Base-by-base conservation (phyloP, 1,140 invertebrate species). In the Brachionus koreanus region DNA sequence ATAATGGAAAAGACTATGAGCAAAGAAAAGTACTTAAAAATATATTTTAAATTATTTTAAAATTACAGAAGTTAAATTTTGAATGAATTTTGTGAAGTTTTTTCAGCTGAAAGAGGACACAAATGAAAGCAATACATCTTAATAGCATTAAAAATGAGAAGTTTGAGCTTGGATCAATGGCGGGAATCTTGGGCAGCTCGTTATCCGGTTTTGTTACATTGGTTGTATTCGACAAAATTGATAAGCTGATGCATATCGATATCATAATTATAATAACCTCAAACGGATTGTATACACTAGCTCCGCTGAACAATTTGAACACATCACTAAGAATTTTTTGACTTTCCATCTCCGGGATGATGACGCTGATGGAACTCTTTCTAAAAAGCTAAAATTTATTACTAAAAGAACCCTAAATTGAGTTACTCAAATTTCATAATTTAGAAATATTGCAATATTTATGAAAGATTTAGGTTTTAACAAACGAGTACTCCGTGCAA, bases 61-160 rank as follows among this genome's bases (percentile, higher is more conserved):
- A 90, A 91, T 91, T 89, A 95, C 94, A 93, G 83, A 97, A 90
- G 85, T 97, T 92, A 89, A 96, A 96, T 88, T 96, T 96, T 0
- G 95, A 97, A 37, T 95, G 94, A 43, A 96, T 90, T 86, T 93
- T 93, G 83, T 94, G 92, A 16, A 98, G 90, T 87, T 93, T 95
- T 52, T 93, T 91, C 87, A 97, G 94, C 87, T 96, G 95, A 86
- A 97, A 94, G 87, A 96, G 97, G 52, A 93, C 93, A 88, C 96
- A 97, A 2, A 79, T 42, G 29, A 79, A 65, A 6, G 49, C 76
- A 10, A 79, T n/a, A 33, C 35, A 57, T 16, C 76, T 5, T 12
- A 74, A 39, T 29, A 74, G 6, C 37, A 74, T 74, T 25, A 74
- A 12, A 74, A 46, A 74, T 0, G 67, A 72, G n/a, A 72, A 72